Evolutionary conservation across 37 sponge, comb jelly and placozoan genomes (phyloP).

Genomic region (Halichondria panicea): DNA sequence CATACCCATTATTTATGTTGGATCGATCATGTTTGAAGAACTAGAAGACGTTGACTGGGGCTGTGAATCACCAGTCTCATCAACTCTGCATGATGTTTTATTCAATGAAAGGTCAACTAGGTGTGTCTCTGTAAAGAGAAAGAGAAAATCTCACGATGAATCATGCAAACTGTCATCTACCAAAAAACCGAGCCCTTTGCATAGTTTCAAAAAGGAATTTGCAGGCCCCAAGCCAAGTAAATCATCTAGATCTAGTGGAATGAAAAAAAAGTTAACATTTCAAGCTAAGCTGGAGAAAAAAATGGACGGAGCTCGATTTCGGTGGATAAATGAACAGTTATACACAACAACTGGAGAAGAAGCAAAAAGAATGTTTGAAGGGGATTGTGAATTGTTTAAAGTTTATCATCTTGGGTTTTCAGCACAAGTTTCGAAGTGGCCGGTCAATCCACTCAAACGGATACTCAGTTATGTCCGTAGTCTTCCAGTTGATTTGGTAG

Average conservation of each 20-base stretch:
- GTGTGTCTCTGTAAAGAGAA: no score
- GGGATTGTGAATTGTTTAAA: conserved; percentile 76
- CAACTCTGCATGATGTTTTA: no score
- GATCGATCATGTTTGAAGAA: no score
- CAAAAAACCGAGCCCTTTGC: neutral
- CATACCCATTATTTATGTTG: no score
- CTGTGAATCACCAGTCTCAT: no score
- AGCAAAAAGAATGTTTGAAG: conserved; percentile 76
- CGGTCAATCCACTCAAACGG: conserved; percentile 84
- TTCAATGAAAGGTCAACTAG: no score
- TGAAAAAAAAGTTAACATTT: conserved; percentile 10
- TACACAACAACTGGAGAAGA: conserved; percentile 72
- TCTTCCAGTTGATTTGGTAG: conserved; percentile 45
- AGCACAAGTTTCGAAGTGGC: conserved; percentile 89
- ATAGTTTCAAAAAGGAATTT: no score
- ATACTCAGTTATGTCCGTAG: conserved; percentile 65
- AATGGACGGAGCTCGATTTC: conserved; percentile 79
- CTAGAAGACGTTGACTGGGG: no score
- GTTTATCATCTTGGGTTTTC: conserved; percentile 89
- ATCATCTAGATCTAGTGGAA: no score
- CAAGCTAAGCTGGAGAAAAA: conserved; percentile 39
- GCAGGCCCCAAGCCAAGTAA: neutral
- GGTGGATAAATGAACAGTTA: conserved; percentile 94
- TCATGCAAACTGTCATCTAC: neutral
- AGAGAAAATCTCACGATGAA: neutral